phyloP scores from a whole-genome alignment of 2,888 invertebrate genomes.

The Limnephilus rhombicus region DNA sequence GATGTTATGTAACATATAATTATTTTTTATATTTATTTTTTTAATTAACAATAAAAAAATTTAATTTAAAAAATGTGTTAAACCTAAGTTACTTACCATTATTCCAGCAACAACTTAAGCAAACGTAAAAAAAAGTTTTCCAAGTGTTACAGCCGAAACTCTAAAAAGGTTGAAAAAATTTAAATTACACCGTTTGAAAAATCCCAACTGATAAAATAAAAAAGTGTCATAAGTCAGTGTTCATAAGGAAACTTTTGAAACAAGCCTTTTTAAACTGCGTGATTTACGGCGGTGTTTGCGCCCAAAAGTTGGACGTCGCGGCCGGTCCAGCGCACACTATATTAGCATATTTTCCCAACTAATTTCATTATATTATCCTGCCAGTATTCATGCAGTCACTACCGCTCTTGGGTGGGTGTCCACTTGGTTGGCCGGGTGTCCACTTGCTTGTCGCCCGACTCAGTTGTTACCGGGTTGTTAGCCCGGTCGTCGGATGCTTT shows the following conservation, averaged over 20 bases:
- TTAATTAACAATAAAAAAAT: no score
- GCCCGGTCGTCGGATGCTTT: background rate
- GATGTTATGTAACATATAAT: no score
- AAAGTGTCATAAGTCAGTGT: background rate
- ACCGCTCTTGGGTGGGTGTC: background rate
- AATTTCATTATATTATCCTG: constrained; percentile 16
- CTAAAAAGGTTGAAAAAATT: background rate
- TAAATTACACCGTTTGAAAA: background rate
- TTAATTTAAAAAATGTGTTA: no score
- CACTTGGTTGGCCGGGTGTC: background rate
- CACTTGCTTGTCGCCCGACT: background rate
- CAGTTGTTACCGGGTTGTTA: background rate
- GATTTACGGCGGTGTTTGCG: background rate
- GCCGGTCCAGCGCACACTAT: background rate
- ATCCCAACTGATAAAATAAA: background rate
- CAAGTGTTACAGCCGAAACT: background rate
- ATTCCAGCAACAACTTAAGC: background rate
- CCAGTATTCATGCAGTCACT: background rate
- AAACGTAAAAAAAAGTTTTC: background rate
- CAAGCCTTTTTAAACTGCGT: background rate
- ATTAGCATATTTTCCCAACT: constrained; percentile 22
- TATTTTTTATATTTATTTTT: no score
- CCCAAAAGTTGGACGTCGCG: background rate
- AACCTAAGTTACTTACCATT: background rate
- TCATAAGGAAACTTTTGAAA: constrained; percentile 1